These are phyloP conservation scores for Megaceryle maxima DNA, from an alignment of 2,113 vertebrate species.

Conservation along the genomic window DNA sequence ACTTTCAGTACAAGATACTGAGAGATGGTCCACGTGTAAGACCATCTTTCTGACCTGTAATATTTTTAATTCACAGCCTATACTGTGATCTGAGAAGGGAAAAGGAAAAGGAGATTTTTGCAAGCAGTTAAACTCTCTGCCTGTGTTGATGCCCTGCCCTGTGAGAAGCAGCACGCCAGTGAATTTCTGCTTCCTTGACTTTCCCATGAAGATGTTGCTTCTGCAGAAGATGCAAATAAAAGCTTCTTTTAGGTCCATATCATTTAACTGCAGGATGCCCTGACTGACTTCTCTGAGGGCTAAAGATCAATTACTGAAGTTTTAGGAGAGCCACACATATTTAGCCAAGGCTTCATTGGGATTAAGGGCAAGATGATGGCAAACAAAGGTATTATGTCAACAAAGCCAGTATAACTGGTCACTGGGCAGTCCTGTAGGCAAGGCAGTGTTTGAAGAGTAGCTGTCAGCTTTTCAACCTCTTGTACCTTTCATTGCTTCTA, in stretches of 20 bases:
- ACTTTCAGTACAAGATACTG: not conserved
- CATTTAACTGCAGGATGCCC: not conserved
- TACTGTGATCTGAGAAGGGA: not conserved
- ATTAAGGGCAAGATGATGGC: not conserved
- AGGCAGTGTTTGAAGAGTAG: not conserved
- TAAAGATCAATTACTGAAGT: not conserved
- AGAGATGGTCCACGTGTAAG: not conserved
- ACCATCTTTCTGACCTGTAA: not conserved
- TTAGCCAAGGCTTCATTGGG: not conserved
- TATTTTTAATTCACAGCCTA: not conserved
- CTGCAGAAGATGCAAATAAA: not conserved
- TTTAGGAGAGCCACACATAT: not conserved
- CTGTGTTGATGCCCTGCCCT: not conserved
- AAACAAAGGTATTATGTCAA: not conserved
- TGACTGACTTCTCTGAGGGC: not conserved
- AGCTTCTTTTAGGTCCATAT: not conserved
- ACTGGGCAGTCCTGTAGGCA: not conserved
- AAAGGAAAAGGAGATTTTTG: not conserved
- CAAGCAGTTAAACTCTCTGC: not conserved
- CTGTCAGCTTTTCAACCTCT: not conserved
- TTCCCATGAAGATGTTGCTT: not conserved
- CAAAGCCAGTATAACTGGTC: not conserved
- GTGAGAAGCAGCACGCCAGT: not conserved
- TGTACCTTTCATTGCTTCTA: not conserved
- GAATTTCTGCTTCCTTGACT: not conserved